Percentiles rank a stretch among this genome's conserved stretches.
phyloP scores from a whole-genome alignment of 2,797 vertebrate species.

The Chromobotia macracanthus region DNA sequence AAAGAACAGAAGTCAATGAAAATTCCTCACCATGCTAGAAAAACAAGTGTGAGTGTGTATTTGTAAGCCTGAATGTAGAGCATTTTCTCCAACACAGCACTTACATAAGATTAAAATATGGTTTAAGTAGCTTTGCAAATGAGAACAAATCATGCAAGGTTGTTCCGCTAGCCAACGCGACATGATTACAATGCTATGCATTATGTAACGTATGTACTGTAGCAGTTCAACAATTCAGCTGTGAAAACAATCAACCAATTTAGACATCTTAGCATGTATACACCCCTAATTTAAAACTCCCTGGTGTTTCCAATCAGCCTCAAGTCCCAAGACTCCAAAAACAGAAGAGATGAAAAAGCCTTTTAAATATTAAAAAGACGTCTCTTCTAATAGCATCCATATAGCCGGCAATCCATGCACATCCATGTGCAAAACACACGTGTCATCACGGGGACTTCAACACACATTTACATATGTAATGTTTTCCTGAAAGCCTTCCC shows the following conservation, averaged over 20 bases:
- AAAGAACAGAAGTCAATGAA: background rate
- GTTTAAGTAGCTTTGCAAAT: constrained; percentile 23
- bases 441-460: constrained; percentile 39
- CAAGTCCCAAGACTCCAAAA: background rate
- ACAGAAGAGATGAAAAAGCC: constrained; percentile 38
- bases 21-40: background rate
- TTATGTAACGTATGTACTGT: constrained; percentile 31
- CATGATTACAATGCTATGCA: constrained; percentile 23
- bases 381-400: constrained; percentile 28
- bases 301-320: constrained; percentile 1
- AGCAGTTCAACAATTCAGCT: constrained; percentile 34
- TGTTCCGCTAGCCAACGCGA: constrained; percentile 11
- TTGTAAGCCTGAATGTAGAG: background rate
- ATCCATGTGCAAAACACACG: constrained; percentile 42
- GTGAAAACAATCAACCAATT: constrained; percentile 47
- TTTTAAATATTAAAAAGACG: constrained; percentile 43
- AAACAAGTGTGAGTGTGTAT: background rate
- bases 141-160: constrained; percentile 28
- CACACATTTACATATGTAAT: constrained; percentile 75
- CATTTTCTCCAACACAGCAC: background rate
- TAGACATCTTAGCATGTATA: constrained; percentile 17
- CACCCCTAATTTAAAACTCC: constrained; percentile 37
- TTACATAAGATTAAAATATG: constrained; percentile 28
- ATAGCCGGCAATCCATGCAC: constrained; percentile 10
- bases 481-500: constrained; percentile 74